A percentile compares a stretch with the other conserved stretches of the same genome.
These are phyloP conservation scores for Emmelina monodactyla DNA, from an alignment of 2,888 invertebrate genomes.

Conservation along the genomic window DNA sequence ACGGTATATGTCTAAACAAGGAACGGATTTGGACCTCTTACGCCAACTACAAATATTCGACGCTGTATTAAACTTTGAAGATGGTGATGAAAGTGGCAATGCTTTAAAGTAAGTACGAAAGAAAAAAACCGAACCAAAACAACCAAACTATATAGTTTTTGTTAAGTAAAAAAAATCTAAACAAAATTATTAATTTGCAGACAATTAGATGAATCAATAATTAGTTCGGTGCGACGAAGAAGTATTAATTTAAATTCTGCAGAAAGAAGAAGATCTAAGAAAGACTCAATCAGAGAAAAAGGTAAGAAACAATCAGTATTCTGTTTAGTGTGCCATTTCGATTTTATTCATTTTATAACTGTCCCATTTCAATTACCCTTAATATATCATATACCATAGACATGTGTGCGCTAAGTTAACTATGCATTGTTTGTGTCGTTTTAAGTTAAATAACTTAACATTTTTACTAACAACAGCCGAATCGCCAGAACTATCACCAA, in stretches of 20 bases:
- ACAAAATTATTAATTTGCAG: conserved; percentile 30
- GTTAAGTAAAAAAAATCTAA: not conserved
- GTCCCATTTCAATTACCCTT: not conserved
- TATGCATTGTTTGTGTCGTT: not conserved
- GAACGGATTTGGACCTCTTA: conserved; percentile 90
- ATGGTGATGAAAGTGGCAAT: conserved; percentile 71
- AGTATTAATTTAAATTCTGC: conserved; percentile 53
- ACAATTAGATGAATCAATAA: conserved; percentile 71
- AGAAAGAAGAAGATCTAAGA: conserved; percentile 78
- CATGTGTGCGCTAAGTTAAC: not conserved
- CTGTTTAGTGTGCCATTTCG: not conserved
- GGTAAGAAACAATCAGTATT: conserved; percentile 49
- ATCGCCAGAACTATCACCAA: conserved; percentile 19
- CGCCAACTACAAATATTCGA: conserved; percentile 96
- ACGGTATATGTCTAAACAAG: conserved; percentile 89
- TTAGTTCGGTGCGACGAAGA: conserved; percentile 74
- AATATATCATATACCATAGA: too few relatives aligned
- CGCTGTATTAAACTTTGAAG: conserved; percentile 88
- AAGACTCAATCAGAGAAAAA: conserved; percentile 70
- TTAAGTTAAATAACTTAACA: too few relatives aligned
- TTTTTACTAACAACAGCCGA: conserved; percentile 47
- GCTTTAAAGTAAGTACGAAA: conserved; percentile 57
- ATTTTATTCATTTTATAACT: conserved; percentile 1
- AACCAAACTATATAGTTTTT: conserved; percentile 1
- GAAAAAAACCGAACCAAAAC: not conserved